phyloP scores from a whole-genome alignment of 2,888 invertebrate species.

The Temnothorax unifasciatus region DNA sequence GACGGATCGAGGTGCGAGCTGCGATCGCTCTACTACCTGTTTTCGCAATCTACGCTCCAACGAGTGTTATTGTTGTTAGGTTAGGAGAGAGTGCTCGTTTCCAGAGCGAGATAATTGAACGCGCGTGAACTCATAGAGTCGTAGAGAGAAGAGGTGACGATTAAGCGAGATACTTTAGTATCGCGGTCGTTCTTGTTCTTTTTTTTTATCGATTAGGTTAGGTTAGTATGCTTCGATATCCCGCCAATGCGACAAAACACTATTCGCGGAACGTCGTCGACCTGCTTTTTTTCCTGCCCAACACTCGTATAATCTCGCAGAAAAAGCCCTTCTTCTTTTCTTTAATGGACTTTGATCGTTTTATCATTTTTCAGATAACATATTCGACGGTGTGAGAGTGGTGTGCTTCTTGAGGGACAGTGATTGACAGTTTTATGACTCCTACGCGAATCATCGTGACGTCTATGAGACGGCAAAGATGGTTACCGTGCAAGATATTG shows the following conservation, averaged over 20 bases:
- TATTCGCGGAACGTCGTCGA: neutral
- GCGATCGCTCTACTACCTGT: neutral
- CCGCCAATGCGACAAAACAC: slow-evolving; percentile 8
- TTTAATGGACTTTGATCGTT: neutral
- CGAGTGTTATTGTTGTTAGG: slow-evolving; percentile 12
- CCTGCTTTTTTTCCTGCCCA: neutral
- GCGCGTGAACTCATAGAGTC: neutral
- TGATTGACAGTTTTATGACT: slow-evolving; percentile 25
- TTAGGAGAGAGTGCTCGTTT: neutral
- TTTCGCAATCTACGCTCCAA: neutral
- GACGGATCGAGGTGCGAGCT: no score
- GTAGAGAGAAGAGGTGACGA: neutral
- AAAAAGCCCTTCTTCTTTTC: no score
- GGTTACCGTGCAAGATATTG: slow-evolving; percentile 78
- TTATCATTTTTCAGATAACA: neutral
- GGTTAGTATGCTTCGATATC: neutral
- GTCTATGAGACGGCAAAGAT: slow-evolving; percentile 57
- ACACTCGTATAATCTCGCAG: neutral
- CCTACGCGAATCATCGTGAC: neutral
- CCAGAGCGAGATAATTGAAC: neutral
- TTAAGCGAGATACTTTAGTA: neutral
- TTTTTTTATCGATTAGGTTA: neutral
- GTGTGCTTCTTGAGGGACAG: neutral
- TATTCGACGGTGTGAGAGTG: neutral
- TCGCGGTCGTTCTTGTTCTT: neutral